Evolutionary conservation across 2,888 invertebrate genomes (phyloP).

Genomic region (Cylindroiulus punctatus): DNA sequence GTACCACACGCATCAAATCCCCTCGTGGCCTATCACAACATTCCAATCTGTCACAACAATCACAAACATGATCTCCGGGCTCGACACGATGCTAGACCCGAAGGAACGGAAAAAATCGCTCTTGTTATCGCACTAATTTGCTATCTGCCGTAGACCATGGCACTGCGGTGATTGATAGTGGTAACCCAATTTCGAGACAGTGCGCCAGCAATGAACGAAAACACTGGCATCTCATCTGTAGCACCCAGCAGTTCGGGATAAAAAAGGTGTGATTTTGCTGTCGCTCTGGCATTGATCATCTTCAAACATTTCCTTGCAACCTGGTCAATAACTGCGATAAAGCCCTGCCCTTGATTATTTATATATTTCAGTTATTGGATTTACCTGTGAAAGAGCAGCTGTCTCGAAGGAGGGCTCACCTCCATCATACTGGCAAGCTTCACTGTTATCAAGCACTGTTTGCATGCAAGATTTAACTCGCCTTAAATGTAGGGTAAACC

Average conservation of each 20-base stretch:
- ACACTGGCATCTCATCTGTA: constrained; percentile 4
- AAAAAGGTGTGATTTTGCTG: constrained; percentile 53
- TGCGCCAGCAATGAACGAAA: constrained; percentile 30
- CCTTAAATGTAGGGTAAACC: too few species aligned
- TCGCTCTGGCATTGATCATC: constrained; percentile 51
- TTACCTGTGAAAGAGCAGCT: constrained; percentile 54
- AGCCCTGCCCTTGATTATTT: constrained; percentile 51
- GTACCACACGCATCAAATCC: constrained; percentile 44
- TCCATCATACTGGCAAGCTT: background rate
- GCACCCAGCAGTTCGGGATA: background rate
- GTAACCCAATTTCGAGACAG: constrained; percentile 54
- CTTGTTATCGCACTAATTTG: constrained; percentile 55
- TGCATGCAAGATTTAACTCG: too few species aligned
- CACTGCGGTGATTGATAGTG: constrained; percentile 54
- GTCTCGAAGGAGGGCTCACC: constrained; percentile 35
- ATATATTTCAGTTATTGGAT: constrained; percentile 53
- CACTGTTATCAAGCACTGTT: background rate
- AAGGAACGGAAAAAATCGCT: constrained; percentile 50
- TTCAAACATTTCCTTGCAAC: constrained; percentile 11
- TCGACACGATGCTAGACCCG: constrained; percentile 22
- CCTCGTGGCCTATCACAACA: constrained; percentile 53
- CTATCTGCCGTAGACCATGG: constrained; percentile 42
- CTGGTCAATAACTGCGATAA: constrained; percentile 49
- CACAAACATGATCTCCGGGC: constrained; percentile 49
- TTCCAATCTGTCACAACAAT: constrained; percentile 56